A percentile compares a stretch with the other conserved stretches of the same genome.
phyloP scores from a whole-genome alignment of 2,113 vertebrate species.

The Chlamydotis undulata region DNA sequence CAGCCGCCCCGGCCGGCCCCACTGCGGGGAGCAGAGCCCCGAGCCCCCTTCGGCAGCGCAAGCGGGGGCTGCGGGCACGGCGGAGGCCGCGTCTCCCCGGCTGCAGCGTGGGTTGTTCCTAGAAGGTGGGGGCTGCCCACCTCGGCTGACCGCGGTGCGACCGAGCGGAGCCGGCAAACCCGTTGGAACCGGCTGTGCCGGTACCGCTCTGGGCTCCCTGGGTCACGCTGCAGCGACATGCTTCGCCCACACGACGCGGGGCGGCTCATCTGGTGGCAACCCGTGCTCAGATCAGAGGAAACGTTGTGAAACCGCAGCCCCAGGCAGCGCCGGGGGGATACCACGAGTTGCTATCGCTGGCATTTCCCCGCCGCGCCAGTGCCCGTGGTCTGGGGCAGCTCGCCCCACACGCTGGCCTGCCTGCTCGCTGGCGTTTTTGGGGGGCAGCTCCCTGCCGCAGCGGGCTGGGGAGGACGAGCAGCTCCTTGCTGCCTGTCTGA shows the following conservation, averaged over 20 bases:
- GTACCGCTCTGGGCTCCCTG: rapidly evolving
- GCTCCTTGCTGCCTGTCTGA: not conserved
- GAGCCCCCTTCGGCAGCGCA: not conserved
- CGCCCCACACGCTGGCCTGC: not conserved
- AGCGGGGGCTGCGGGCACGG: too few species aligned
- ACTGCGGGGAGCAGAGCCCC: not conserved
- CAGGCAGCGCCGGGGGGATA: not conserved
- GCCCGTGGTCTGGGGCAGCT: not conserved
- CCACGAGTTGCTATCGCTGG: not conserved
- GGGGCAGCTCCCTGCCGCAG: not conserved
- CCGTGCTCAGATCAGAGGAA: slow-evolving; percentile 38
- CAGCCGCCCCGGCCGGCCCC: rapidly evolving
- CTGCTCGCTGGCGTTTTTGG: rapidly evolving
- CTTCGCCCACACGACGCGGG: not conserved
- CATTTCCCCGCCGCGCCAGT: not conserved
- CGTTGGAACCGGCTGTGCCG: not conserved
- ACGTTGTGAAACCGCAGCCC: slow-evolving; percentile 7
- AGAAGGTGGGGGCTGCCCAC: not conserved
- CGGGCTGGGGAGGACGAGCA: not conserved
- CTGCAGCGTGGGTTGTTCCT: not conserved
- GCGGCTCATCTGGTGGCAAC: not conserved
- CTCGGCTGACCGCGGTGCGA: rapidly evolving
- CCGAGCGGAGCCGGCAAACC: not conserved
- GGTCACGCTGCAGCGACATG: not conserved
- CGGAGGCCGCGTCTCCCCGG: not conserved